A percentile compares a stretch with the other conserved stretches of the same genome.
These are phyloP conservation scores for Calameuta filiformis DNA, from an alignment of 2,888 invertebrate species.

Conservation along the genomic window DNA sequence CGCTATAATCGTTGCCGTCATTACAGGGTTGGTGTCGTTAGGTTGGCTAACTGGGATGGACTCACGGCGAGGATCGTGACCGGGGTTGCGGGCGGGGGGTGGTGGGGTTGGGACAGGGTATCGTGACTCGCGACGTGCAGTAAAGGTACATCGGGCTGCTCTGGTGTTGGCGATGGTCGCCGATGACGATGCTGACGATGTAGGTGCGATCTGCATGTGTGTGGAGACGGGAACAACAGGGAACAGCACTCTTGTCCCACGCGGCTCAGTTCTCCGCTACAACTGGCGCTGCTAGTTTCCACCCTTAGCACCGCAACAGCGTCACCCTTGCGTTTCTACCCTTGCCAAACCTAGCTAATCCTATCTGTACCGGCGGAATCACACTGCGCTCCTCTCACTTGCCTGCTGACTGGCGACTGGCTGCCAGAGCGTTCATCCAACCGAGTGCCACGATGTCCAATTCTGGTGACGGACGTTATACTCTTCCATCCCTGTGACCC, in stretches of 20 bases:
- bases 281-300: conserved; percentile 27
- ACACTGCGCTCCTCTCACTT: conserved; percentile 26
- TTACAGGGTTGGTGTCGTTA: background rate
- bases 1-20: background rate
- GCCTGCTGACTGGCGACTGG: background rate
- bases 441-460: background rate
- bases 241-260: conserved; percentile 58
- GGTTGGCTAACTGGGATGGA: background rate
- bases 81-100: conserved; percentile 15
- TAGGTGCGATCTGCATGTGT: conserved; percentile 12
- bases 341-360: conserved; percentile 38
- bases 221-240: conserved; percentile 40
- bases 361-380: conserved; percentile 45
- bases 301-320: conserved; percentile 16
- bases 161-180: background rate
- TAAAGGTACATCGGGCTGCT: conserved; percentile 7
- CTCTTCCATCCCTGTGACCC: background rate
- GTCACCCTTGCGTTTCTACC: conserved; percentile 4
- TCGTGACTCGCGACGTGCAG: conserved; percentile 12
- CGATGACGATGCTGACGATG: background rate
- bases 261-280: conserved; percentile 54
- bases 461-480: background rate
- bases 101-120: conserved; percentile 33
- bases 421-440: background rate
- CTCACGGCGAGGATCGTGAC: conserved; percentile 7